Base-by-base conservation (phyloP, 1,140 invertebrate genomes). In the Drosophila dunni region DNA sequence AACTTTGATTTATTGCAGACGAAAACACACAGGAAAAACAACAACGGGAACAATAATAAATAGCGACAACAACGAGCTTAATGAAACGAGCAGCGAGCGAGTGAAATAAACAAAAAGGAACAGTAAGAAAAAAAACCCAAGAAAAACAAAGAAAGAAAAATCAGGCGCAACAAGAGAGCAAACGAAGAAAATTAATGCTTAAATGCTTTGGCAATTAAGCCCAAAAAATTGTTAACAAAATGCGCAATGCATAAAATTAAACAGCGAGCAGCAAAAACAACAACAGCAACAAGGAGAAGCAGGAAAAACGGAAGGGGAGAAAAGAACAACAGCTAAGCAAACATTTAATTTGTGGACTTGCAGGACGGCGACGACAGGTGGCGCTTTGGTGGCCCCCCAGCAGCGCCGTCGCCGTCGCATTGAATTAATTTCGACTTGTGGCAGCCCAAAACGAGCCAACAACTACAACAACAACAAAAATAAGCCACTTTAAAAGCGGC, bases 1-100 rank as follows among this genome's bases (percentile, higher is more conserved):
- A 57, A 72, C 54, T 86, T 80, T 85, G 78, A 85, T 85, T 88
- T 86, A 85, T 85, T 85, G 70, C 81, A 85, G 81, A 36, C 38
- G 13, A 17, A 60, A 56, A 20, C n/a, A 42, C 54, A 66, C 29
- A 40, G 51, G 58, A 40, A 42, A 34, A 29, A 42, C 45, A 67
- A 65, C 69, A 65, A 45, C 40, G 44, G 45, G 58, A 17, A 48
- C 63, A 64, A 75, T 82, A 82, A 82, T 82, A 29, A 29, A 29
- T 82, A 84, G 81, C 69, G 57, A 65, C 78, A 85, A 68, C 50
- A 53, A 15, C 33, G 50, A n/a, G 33, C 24, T 57, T 75, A 66
- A 50, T 51, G 61, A 78, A 68, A 54, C 62, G 46, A 67, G 24
- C 24, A 29, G 2, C 6, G 6, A 29, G 24, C 24, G 78, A 78